Percentiles rank a stretch among this genome's conserved stretches.
phyloP scores from a whole-genome alignment of 2,888 invertebrate genomes.

The Archaeoteleia sp. region DNA sequence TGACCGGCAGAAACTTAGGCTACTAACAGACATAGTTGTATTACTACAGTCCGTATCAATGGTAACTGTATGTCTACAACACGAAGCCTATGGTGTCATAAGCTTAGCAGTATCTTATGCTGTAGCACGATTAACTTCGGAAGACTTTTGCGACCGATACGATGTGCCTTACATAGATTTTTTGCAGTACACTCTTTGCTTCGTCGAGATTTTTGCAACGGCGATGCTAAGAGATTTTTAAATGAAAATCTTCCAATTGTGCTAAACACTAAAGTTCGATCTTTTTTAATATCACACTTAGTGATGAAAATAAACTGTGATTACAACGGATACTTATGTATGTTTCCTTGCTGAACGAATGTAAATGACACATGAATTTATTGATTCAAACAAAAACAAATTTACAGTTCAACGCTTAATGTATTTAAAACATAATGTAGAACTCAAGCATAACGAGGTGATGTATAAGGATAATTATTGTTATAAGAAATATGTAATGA shows the following conservation, averaged over 20 bases:
- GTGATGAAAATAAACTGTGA: constrained; percentile 3
- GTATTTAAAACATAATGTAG: too few relatives aligned
- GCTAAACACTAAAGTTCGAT: constrained; percentile 13
- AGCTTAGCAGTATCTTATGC: constrained; percentile 67
- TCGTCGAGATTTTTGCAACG: constrained; percentile 67
- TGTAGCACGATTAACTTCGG: constrained; percentile 66
- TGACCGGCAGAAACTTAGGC: constrained; percentile 59
- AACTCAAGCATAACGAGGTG: too few relatives aligned
- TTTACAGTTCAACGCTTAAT: too few relatives aligned
- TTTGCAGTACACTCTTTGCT: constrained; percentile 68
- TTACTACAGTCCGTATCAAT: constrained; percentile 60
- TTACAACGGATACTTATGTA: constrained; percentile 1
- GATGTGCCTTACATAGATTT: constrained; percentile 70
- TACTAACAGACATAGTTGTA: constrained; percentile 60
- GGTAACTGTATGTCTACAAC: constrained; percentile 59
- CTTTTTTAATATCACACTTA: constrained; percentile 2
- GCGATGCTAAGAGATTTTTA: constrained; percentile 65
- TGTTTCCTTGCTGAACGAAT: not conserved
- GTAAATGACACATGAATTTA: too few relatives aligned
- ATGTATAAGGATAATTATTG: too few relatives aligned
- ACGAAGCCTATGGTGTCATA: constrained; percentile 62
- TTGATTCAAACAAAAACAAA: too few relatives aligned
- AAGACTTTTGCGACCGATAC: constrained; percentile 70
- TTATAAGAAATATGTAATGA: too few relatives aligned
- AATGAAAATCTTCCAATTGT: constrained; percentile 30